phyloP scores from a whole-genome alignment of 2,797 vertebrate species.

The Otolemur crassicaudatus region DNA sequence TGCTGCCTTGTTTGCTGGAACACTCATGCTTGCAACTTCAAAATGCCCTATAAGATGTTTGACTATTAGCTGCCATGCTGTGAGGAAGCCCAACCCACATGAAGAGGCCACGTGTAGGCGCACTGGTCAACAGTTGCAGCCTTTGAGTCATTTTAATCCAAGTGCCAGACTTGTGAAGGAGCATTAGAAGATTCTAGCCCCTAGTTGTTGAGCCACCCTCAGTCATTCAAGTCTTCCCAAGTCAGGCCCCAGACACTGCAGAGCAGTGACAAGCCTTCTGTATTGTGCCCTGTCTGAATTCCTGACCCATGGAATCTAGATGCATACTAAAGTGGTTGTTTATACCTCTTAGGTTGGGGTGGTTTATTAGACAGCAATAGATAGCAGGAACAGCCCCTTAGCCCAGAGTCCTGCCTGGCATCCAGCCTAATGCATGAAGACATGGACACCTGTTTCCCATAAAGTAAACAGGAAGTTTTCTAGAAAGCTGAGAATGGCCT shows the following conservation, averaged over 20 bases:
- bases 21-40: neutral
- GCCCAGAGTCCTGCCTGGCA: slow-evolving; percentile 41
- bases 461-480: slow-evolving; percentile 75
- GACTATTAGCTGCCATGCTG: neutral
- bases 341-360: neutral
- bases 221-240: neutral
- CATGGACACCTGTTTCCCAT: slow-evolving; percentile 79
- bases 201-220: neutral
- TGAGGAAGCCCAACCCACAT: neutral
- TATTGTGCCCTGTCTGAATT: neutral
- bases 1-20: neutral
- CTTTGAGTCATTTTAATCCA: neutral
- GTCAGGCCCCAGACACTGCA: neutral
- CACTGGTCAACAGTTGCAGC: neutral
- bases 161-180: neutral
- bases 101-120: neutral
- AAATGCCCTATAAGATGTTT: neutral
- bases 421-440: slow-evolving; percentile 68
- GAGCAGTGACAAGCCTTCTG: neutral
- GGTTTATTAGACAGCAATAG: slow-evolving; percentile 57
- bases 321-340: neutral
- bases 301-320: neutral
- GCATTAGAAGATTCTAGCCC: neutral
- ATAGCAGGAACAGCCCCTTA: slow-evolving; percentile 40
- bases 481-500: slow-evolving; percentile 65